Evolutionary conservation across 2,113 vertebrate genomes (phyloP), one percentile per base, ranked within the genome.

Genomic region (Antennarius striatus): DNA sequence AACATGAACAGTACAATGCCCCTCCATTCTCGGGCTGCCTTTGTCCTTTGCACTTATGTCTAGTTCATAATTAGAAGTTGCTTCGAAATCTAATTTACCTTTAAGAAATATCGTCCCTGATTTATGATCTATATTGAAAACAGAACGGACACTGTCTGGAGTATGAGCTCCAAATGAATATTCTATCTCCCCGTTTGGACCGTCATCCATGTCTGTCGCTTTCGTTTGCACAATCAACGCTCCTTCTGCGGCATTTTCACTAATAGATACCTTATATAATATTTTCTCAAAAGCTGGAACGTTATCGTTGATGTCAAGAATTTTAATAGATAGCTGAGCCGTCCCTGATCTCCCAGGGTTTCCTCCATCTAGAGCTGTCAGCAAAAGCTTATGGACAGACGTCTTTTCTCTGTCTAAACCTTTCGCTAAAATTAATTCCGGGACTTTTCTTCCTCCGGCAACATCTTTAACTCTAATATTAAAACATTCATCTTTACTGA

Each of bases 231-330:
- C 22, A 22, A 22, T 22, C 22, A 22, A 22, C 22, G 22, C 22
- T 22, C 22, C 22, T 22, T 22, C 22, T 22, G 22, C 22, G 22
- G 22, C 22, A 22, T 22, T 22, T 22, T 22, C 22, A 45, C 47
- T 32, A 8, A 81, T 43, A n/a, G 61, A 0, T 0, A 80, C 12
- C 29, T 88, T 83, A 43, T 90, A 89, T 0, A 78, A 1, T 0
- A 1, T 2, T 3, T 79, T 80, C 32, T 86, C 68, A 45, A 96
- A 98, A 0, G 91, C 65, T 0, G 96, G 96, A 13, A 90, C 75
- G 17, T 98, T 96, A 75, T 98, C 96, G 29, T 96, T 98, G 45
- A 49, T 6, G 71, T 98, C 96, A 50, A 90, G 80, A 0, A 92
- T 84, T 9, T 40, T 68, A 1, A 92, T 51, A 0, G 12, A 75